Base-by-base conservation (phyloP, 2,888 invertebrate genomes). In the Dorcus hopei region DNA sequence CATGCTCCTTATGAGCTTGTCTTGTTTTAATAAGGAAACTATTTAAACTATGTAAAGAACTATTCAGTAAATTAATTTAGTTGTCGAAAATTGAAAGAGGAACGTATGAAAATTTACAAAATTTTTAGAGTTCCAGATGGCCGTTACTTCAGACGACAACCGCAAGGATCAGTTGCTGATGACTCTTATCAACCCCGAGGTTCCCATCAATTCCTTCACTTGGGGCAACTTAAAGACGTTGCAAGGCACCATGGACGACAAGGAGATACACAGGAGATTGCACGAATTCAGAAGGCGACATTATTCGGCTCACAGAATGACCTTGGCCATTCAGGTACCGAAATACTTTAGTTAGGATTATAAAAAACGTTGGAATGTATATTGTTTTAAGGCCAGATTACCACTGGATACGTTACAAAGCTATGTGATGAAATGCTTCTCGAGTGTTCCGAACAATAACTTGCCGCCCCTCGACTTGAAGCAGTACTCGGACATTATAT, bases 271-370 rank as follows among this genome's bases (percentile, higher is more conserved):
- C 70, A 74, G 82, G 33, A 81, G 85, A 2, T 82, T 93, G 5
- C 89, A 91, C 67, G 84, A 88, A 58, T 95, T 93, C 70, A 81
- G 91, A 40, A 81, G 83, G 69, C 80, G 87, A 19, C 89, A 93
- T 75, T 96, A 96, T 72, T 90, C 92, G 40, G 91, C 93, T 7
- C 88, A 95, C 70, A 84, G 91, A 65, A 95, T 96, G 94, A 93
- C 90, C 7, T 77, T 95, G 2, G 90, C 91, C 47, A 83, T 95
- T 16, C 93, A 93, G 89, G 58, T 58, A 49, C 41, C n/a, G 2
- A 41, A 3, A 8, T 4, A 52, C 14, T 7, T 9, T 1, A 9
- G 7, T 26, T 3, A 5, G 41, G 9, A 14, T 14, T 14, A 14
- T 14, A 14, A 14, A 14, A 14, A 1, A 14, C 14, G 14, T 14